Evolutionary conservation across 2,797 vertebrate species (phyloP), one percentile per base, ranked within the genome.

Genomic region (Selene dorsalis): DNA sequence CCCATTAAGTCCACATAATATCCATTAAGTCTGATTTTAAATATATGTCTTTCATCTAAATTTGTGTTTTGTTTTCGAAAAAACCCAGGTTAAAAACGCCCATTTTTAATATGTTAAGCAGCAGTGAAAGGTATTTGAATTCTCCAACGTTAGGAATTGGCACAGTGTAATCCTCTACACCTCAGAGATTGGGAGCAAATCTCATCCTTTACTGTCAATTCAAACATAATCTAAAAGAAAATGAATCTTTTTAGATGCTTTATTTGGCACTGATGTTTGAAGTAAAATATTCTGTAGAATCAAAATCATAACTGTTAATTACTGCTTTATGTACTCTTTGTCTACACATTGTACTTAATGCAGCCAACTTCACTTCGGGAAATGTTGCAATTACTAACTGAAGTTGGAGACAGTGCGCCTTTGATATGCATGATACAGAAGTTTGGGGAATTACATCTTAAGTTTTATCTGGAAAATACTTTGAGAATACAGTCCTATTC

Each of bases 1-100:
- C 86, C 79, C 80, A 85, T 88, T 74, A 50, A 73, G 62, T 79
- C 55, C 74, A 88, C 45, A 67, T 84, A 76, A 88, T 60, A 84
- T 61, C 69, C 70, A 77, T 53, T 28, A 43, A 63, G n/a, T 48
- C 7, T 50, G 0, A 72, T 80, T 87, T 82, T 75, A 4, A 61
- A 48, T 61, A 18, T 59, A 5, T 63, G 26, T 52, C 18, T 75
- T 71, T 16, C 62, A 28, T 24, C 38, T 57, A 35, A 80, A 61
- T 75, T 43, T 26, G 20, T 62, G 9, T 72, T 69, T 82, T 50
- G 20, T 75, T 82, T 72, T n/a, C 22, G 58, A 61, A 69, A 17
- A 53, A 53, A n/a, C n/a, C 13, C 32, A 6, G 20, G 3, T 73
- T 7, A 20, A 4, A 26, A 69, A 63, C 2, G 24, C 48, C 43